Evolutionary conservation across 2,797 vertebrate species (phyloP).

Genomic region (Hoplostethus atlanticus): DNA sequence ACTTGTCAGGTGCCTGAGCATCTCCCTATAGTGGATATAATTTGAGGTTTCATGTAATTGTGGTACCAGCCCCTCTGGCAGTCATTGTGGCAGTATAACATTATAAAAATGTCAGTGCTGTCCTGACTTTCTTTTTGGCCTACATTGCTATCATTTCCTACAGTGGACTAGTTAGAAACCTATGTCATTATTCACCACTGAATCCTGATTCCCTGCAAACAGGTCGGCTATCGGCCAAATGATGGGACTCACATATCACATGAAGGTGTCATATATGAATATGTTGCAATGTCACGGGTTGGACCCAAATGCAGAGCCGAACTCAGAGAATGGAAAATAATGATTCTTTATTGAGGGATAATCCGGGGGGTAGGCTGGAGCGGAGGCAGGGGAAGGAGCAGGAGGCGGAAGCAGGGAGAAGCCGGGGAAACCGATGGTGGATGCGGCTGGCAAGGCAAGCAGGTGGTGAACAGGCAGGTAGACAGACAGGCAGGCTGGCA

Average conservation of each 20-base stretch:
- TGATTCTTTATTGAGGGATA: too few relatives aligned
- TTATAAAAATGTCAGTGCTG: constrained; percentile 57
- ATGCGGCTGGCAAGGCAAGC: too few relatives aligned
- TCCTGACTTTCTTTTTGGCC: constrained; percentile 44
- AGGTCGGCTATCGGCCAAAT: constrained; percentile 11
- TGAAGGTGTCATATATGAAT: background rate
- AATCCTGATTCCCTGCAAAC: constrained; percentile 14
- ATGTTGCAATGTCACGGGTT: background rate
- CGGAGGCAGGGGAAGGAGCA: too few relatives aligned
- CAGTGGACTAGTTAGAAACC: constrained; percentile 40
- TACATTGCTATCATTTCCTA: constrained; percentile 31
- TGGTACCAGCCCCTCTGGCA: constrained; percentile 45
- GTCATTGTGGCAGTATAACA: constrained; percentile 39
- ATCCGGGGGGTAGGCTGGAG: too few relatives aligned
- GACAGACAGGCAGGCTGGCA: too few relatives aligned
- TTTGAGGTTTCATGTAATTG: constrained; percentile 56
- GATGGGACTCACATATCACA: constrained; percentile 12
- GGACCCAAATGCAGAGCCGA: too few relatives aligned
- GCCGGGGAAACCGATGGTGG: too few relatives aligned
- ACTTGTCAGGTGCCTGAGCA: constrained; percentile 42
- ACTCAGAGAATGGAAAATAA: too few relatives aligned
- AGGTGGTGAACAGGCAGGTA: too few relatives aligned
- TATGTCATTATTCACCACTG: constrained; percentile 35
- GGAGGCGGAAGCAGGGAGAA: too few relatives aligned
- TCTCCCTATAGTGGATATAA: constrained; percentile 40